Base-by-base conservation (phyloP, 92 coral and sea anemone species). In the Montipora capitata region DNA sequence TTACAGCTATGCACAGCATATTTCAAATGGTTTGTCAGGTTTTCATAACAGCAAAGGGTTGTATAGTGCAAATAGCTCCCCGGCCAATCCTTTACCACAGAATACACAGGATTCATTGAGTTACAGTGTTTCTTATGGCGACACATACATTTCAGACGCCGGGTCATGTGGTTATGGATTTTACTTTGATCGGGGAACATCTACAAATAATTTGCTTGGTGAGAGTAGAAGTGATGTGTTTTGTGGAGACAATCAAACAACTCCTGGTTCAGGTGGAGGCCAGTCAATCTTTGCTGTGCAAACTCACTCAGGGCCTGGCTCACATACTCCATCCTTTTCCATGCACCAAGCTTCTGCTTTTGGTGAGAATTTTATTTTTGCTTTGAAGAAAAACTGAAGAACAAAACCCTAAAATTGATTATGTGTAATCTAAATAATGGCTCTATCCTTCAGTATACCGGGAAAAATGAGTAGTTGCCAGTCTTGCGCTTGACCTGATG, bases 151-250 rank as follows among this genome's bases (percentile, higher is more conserved):
- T 66, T 78, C 90, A 10, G 94, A 90, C 43, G 84, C 93, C 11
- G 79, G 72, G 0, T 90, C 87, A 15, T 81, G 41, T 14, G 12
- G 63, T n/a, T 90, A 79, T 72, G 75, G 87, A 38, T 65, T 84
- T 71, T 65, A 85, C 75, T 18, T 83, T 18, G 81, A 68, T 8
- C 91, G 85, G 58, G 93, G 85, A 1, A 56, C 93, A 43, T 90
- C 93, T 27, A 85, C 83, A 3, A 85, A 90, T 44, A 90, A 90
- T 68, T 74, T 66, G 77, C 80, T 85, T 61, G 85, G 70, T 65
- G 93, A 90, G 66, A 85, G 39, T 52, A 80, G 82, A 51, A 85
- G 94, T 86, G 91, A 86, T 11, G 71, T 86, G 72, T 62, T 85
- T 72, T 85, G n/a, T 82, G 74, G 79, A 10, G 74, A 78, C 8